Conservation (phyloP, 2,888 invertebrate genomes). For the Ennomos quercinarius region DNA sequence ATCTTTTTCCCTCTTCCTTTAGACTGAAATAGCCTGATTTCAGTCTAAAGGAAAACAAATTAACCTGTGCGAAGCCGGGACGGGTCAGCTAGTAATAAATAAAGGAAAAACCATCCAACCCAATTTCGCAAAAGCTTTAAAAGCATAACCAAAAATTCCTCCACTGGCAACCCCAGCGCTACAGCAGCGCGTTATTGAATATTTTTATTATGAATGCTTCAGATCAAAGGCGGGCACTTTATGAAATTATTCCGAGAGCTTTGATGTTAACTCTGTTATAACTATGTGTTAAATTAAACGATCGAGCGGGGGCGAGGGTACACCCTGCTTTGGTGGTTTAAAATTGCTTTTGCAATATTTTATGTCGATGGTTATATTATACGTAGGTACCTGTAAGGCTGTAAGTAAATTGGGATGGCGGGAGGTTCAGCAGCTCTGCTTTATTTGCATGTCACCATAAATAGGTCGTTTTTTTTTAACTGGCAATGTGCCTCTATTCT, state of each 20-base stretch:
- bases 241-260: slow-evolving; percentile 63
- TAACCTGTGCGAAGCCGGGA: too few relatives aligned
- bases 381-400: too few relatives aligned
- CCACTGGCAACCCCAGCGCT: slow-evolving; percentile 44
- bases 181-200: slow-evolving; percentile 62
- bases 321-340: background rate
- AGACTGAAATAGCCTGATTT: too few relatives aligned
- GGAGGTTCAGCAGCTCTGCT: background rate
- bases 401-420: background rate
- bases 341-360: slow-evolving; percentile 15
- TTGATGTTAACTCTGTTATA: slow-evolving; percentile 65
- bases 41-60: too few relatives aligned
- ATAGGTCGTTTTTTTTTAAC: background rate
- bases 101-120: too few relatives aligned
- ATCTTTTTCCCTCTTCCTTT: too few relatives aligned
- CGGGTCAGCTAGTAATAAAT: too few relatives aligned
- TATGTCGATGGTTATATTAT: background rate
- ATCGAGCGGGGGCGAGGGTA: slow-evolving; percentile 14
- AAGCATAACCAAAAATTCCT: slow-evolving; percentile 11
- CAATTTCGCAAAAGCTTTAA: too few relatives aligned
- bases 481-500: too few relatives aligned
- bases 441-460: too few relatives aligned
- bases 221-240: slow-evolving; percentile 66
- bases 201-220: slow-evolving; percentile 58
- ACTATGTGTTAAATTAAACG: slow-evolving; percentile 60